Conservation (phyloP, 2,888 invertebrate species). For the Flexamia atlantica region DNA sequence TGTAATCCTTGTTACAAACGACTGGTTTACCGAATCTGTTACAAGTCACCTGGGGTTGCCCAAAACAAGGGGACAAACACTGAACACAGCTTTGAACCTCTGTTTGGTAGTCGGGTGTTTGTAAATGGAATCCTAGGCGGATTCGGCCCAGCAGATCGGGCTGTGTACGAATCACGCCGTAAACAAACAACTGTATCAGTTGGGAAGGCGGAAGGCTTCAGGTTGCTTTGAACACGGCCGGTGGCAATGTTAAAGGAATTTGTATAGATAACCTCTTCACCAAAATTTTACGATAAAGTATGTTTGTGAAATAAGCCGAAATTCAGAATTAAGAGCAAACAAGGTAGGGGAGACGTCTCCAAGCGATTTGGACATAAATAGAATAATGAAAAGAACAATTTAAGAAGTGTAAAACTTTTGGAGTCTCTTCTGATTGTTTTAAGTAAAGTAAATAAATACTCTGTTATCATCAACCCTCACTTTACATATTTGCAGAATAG, state of each 20-base stretch:
- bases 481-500: too few relatives aligned
- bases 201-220: background rate
- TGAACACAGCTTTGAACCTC: constrained; percentile 23
- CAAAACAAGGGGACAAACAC: constrained; percentile 38
- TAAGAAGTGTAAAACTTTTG: too few relatives aligned
- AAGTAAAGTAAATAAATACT: too few relatives aligned
- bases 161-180: constrained; percentile 25
- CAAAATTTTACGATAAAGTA: too few relatives aligned
- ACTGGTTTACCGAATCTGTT: constrained; percentile 1
- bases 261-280: background rate
- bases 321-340: too few relatives aligned
- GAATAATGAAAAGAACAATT: too few relatives aligned
- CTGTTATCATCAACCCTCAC: too few relatives aligned
- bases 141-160: constrained; percentile 39
- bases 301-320: too few relatives aligned
- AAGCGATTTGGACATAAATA: too few relatives aligned
- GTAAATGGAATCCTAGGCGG: constrained; percentile 23
- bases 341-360: too few relatives aligned
- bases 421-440: too few relatives aligned
- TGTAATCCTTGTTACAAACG: constrained; percentile 7
- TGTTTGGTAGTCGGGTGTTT: constrained; percentile 37
- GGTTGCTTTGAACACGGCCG: background rate
- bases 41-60: constrained; percentile 35
- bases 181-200: constrained; percentile 21
- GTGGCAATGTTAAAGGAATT: background rate